phyloP scores from a whole-genome alignment of 2,113 vertebrate genomes.

The Varanus komodoensis region DNA sequence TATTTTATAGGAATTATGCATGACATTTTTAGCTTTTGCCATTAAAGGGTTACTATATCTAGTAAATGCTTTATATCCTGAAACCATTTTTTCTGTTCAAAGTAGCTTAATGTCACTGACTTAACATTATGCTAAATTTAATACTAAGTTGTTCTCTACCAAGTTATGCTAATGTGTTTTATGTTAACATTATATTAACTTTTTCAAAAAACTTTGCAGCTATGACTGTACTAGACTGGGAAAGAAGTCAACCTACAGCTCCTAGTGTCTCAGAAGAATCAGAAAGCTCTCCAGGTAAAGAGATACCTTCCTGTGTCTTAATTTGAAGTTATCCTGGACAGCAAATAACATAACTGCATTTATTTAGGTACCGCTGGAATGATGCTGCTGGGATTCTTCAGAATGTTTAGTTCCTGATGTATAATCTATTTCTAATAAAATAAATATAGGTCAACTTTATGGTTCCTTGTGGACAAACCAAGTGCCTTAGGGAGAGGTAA shows the following conservation, averaged over 20 bases:
- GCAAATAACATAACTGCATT: slow-evolving; percentile 15
- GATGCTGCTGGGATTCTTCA: not conserved
- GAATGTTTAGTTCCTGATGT: not conserved
- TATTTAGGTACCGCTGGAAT: slow-evolving; percentile 3
- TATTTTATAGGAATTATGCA: not conserved
- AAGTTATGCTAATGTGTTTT: not conserved
- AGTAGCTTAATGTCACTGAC: no score
- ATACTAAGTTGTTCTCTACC: slow-evolving; percentile 13
- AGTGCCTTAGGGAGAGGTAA: not conserved
- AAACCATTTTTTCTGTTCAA: not conserved
- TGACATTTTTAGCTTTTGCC: not conserved
- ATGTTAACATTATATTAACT: not conserved
- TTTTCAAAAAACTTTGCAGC: slow-evolving; percentile 17
- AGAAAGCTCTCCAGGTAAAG: slow-evolving; percentile 57
- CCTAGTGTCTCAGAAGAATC: slow-evolving; percentile 40
- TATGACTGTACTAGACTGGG: slow-evolving; percentile 51
- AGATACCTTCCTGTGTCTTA: not conserved
- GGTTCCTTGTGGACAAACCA: not conserved
- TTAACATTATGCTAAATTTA: slow-evolving; percentile 26
- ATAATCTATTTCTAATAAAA: not conserved
- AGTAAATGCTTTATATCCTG: not conserved
- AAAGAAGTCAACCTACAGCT: slow-evolving; percentile 39
- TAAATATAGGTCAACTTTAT: not conserved
- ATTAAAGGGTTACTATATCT: not conserved
- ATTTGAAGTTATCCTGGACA: slow-evolving; percentile 1